Conservation (phyloP, 35 echinoderm and acorn worm species). For the Patiria miniata region DNA sequence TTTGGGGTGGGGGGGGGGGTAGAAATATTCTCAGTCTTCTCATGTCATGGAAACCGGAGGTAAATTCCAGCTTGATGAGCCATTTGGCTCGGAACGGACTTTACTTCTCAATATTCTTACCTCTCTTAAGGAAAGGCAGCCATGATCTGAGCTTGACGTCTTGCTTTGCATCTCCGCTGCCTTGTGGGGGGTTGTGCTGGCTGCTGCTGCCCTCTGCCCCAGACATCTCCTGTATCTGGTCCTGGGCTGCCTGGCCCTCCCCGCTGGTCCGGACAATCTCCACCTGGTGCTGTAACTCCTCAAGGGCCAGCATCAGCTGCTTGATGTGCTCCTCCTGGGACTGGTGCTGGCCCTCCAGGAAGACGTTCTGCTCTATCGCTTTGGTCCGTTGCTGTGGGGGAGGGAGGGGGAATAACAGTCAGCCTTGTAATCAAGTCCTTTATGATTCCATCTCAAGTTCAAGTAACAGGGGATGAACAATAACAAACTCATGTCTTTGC, state of each 20-base stretch:
- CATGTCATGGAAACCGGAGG: too few species aligned
- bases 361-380: neutral
- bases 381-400: neutral
- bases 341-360: constrained; percentile 10
- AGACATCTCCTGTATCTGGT: neutral
- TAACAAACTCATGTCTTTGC: too few species aligned
- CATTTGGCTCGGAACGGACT: too few species aligned
- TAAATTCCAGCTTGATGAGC: too few species aligned
- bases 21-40: too few species aligned
- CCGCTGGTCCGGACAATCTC: constrained; percentile 34
- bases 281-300: constrained; percentile 34
- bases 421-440: neutral
- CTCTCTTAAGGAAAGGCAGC: constrained; percentile 3
- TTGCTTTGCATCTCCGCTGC: neutral
- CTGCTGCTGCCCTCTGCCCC: neutral
- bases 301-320: constrained; percentile 10
- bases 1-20: too few species aligned
- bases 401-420: neutral
- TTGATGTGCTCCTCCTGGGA: constrained; percentile 43
- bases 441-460: neutral
- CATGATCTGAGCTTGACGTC: constrained; percentile 9
- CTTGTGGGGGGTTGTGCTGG: neutral
- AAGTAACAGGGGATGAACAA: too few species aligned
- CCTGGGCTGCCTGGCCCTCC: constrained; percentile 35
- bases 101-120: neutral